Conservation (phyloP, 2,797 vertebrate species). For the Coccyzus lansbergi region DNA sequence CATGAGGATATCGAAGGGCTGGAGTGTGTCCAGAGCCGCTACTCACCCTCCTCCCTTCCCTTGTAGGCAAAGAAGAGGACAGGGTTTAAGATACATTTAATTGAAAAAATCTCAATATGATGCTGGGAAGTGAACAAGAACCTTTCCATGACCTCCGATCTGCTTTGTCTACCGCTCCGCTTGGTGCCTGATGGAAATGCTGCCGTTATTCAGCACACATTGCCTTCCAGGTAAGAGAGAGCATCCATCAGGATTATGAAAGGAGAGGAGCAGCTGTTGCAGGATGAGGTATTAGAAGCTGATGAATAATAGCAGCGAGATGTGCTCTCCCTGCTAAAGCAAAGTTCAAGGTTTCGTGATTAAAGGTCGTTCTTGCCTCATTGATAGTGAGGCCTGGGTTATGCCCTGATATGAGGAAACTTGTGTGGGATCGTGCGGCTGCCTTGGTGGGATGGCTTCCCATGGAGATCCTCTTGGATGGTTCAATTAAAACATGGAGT, state of each 20-base stretch:
- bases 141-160: neutral
- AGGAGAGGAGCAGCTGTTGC: neutral
- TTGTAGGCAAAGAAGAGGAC: neutral
- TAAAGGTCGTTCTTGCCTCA: neutral
- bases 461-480: neutral
- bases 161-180: neutral
- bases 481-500: neutral
- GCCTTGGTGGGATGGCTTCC: accelerated
- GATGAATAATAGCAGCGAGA: neutral
- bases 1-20: too few species aligned
- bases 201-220: neutral
- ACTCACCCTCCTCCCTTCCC: neutral
- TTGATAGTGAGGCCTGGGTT: neutral
- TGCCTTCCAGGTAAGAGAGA: neutral
- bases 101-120: neutral
- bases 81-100: accelerated
- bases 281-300: neutral
- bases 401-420: neutral
- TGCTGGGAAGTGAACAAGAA: neutral
- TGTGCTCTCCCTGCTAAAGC: neutral
- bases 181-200: neutral
- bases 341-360: neutral
- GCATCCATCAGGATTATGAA: neutral
- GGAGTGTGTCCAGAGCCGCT: neutral
- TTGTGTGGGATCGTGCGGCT: neutral